Percentiles rank a stretch among this genome's conserved stretches.
Conservation (phyloP, 2,888 invertebrate genomes). For the Plebejus argus region DNA sequence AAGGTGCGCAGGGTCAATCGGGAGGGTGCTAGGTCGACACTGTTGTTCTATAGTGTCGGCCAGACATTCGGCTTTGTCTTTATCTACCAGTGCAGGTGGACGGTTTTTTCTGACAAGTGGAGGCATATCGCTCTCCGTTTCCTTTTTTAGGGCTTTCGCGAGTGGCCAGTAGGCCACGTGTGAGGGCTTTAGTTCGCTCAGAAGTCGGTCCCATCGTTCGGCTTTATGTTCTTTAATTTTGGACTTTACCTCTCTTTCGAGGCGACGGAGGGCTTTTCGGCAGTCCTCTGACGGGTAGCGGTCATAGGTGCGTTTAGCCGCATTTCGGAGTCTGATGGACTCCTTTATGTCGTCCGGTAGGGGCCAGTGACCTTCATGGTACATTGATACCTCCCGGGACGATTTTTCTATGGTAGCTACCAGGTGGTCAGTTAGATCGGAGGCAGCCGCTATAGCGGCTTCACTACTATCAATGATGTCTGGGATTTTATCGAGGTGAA, state of each 20-base stretch:
- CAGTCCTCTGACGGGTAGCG: too few species aligned
- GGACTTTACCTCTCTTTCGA: not conserved
- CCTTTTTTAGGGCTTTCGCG: not conserved
- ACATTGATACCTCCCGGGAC: not conserved
- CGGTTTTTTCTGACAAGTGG: not conserved
- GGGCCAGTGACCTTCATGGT: not conserved
- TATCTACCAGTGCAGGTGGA: constrained; percentile 5
- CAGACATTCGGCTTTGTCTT: constrained; percentile 33
- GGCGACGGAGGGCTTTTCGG: too few species aligned
- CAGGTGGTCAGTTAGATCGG: not conserved
- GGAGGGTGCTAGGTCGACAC: constrained; percentile 26
- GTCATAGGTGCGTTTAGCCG: too few species aligned
- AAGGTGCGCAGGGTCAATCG: constrained; percentile 17
- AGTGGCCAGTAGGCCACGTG: too few species aligned
- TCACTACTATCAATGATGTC: not conserved
- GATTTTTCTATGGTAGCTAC: constrained; percentile 3
- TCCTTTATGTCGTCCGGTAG: constrained; percentile 16
- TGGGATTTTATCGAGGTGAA: not conserved
- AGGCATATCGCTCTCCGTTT: not conserved
- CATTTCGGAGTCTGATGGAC: not conserved
- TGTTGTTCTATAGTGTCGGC: constrained; percentile 36
- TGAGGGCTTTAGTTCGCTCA: not conserved
- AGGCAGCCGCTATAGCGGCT: not conserved
- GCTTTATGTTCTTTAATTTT: not conserved
- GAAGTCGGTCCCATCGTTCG: not conserved